Evolutionary conservation across 2,797 vertebrate species (phyloP).

Genomic region (Chelmon rostratus): DNA sequence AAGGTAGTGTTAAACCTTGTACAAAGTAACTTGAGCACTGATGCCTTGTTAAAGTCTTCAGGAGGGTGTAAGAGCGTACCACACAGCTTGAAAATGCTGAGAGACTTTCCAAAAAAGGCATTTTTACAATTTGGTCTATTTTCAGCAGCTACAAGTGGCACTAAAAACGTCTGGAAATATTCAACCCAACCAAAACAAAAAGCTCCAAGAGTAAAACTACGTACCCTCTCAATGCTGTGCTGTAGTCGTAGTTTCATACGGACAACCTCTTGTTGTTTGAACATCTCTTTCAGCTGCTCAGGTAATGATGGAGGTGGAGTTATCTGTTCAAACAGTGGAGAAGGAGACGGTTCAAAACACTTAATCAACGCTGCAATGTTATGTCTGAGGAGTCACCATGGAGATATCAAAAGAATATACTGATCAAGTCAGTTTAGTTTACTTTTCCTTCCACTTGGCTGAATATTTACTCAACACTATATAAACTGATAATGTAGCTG

Average conservation of each 20-base stretch:
- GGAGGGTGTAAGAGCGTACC: neutral
- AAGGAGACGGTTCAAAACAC: slow-evolving; percentile 11
- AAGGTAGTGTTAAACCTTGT: neutral
- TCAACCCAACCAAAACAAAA: neutral
- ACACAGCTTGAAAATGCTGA: neutral
- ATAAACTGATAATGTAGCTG: neutral
- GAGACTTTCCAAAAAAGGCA: neutral
- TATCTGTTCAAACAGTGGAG: slow-evolving; percentile 85
- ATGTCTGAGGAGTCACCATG: neutral
- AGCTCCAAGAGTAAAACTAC: slow-evolving; percentile 4
- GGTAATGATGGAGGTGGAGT: slow-evolving; percentile 97
- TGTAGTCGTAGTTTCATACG: slow-evolving; percentile 98
- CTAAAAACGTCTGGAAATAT: neutral
- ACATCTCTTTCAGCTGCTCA: slow-evolving; percentile 97
- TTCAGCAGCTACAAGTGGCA: neutral
- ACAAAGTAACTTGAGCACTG: neutral
- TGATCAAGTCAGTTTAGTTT: neutral
- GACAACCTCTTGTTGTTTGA: slow-evolving; percentile 97
- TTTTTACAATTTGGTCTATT: slow-evolving; percentile 8
- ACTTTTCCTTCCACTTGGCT: neutral
- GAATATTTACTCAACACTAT: neutral
- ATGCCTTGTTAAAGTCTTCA: neutral
- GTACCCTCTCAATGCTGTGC: slow-evolving; percentile 98
- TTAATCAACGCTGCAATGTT: neutral
- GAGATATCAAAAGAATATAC: neutral